A percentile compares a stretch with the other conserved stretches of the same genome.
These are phyloP conservation scores for Pteropus alecto DNA, from an alignment of 2,113 vertebrate species.

Conservation along the genomic window DNA sequence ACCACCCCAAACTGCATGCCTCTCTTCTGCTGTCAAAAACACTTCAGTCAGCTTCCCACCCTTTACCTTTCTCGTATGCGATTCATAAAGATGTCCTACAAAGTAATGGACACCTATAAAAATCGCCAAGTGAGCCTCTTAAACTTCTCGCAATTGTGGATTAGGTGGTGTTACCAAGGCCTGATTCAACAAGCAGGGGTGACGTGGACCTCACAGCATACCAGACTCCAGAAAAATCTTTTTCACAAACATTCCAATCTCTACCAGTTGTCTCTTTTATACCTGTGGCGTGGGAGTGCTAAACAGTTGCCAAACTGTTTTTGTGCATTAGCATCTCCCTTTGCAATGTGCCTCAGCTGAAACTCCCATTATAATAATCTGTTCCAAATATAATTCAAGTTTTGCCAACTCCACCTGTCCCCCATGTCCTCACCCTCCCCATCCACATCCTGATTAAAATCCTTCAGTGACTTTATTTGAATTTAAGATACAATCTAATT, in stretches of 20 bases:
- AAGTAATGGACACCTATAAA: not conserved
- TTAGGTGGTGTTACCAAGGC: not conserved
- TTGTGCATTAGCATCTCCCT: not conserved
- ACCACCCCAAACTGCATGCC: not conserved
- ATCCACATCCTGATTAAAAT: not conserved
- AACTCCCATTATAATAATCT: not conserved
- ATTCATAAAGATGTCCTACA: not conserved
- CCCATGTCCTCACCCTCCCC: accelerated
- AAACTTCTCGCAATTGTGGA: not conserved
- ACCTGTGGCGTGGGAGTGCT: not conserved
- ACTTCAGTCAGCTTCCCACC: not conserved
- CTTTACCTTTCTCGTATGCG: not conserved
- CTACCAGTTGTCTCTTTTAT: not conserved
- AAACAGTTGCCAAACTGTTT: not conserved
- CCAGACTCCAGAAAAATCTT: not conserved
- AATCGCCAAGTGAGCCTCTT: not conserved
- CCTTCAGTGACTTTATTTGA: not conserved
- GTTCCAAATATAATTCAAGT: not conserved
- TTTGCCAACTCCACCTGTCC: not conserved
- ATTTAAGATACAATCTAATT: not conserved
- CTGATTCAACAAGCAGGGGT: not conserved
- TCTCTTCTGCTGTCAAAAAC: not conserved
- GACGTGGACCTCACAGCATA: not conserved
- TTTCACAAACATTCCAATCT: not conserved
- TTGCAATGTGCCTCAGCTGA: not conserved